phyloP scores from a whole-genome alignment of 2,888 invertebrate species.

The Panzeria rudis region DNA sequence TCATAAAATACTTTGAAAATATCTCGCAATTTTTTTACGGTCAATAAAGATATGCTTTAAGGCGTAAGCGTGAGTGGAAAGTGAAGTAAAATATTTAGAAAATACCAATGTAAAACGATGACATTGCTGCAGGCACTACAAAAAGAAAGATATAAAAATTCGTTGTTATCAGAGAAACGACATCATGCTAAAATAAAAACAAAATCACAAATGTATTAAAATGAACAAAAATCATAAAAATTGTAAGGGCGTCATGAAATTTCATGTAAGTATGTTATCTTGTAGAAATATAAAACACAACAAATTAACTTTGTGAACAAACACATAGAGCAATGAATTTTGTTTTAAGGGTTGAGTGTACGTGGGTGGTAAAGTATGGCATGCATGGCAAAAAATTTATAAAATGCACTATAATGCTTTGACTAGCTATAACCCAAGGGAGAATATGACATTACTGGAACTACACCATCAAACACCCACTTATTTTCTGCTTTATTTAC shows the following conservation, averaged over 20 bases:
- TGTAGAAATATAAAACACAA: slow-evolving; percentile 36
- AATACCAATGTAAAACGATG: slow-evolving; percentile 48
- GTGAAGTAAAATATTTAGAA: slow-evolving; percentile 47
- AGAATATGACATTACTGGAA: slow-evolving; percentile 58
- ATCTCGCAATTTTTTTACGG: slow-evolving; percentile 74
- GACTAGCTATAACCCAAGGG: slow-evolving; percentile 54
- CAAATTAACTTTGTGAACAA: slow-evolving; percentile 66
- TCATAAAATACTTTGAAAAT: slow-evolving; percentile 73
- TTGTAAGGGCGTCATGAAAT: slow-evolving; percentile 59
- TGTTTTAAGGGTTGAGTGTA: slow-evolving; percentile 35
- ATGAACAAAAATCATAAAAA: slow-evolving; percentile 59
- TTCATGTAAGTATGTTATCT: slow-evolving; percentile 17
- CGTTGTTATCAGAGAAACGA: slow-evolving; percentile 44
- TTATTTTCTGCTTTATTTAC: slow-evolving; percentile 22
- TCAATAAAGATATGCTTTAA: slow-evolving; percentile 76
- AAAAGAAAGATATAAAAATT: slow-evolving; percentile 50
- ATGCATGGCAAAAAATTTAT: slow-evolving; percentile 30
- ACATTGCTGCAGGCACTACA: slow-evolving; percentile 52
- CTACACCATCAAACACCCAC: slow-evolving; percentile 42
- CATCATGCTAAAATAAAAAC: slow-evolving; percentile 54
- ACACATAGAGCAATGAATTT: background rate
- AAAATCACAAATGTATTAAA: slow-evolving; percentile 53
- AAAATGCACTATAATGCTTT: slow-evolving; percentile 60
- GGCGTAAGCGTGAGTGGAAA: slow-evolving; percentile 23
- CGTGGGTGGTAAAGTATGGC: slow-evolving; percentile 5